Evolutionary conservation across 35 echinoderm and acorn worm species (phyloP).

Genomic region (Ophiothrix spiculata): DNA sequence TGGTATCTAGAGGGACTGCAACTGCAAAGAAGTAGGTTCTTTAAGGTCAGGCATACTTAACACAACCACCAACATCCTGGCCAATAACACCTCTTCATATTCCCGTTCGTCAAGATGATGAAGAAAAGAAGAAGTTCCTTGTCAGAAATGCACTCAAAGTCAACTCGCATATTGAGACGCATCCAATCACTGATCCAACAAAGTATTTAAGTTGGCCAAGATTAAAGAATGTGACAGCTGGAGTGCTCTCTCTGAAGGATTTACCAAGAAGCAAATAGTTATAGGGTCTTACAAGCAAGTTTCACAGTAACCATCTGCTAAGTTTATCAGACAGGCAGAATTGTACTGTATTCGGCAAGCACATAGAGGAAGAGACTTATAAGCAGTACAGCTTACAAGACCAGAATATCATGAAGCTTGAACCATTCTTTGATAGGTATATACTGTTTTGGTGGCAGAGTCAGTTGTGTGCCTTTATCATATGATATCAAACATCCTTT

Average conservation of each 20-base stretch:
- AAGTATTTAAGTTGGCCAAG: slow-evolving; percentile 55
- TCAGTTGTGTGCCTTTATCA: slow-evolving; percentile 33
- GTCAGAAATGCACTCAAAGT: slow-evolving; percentile 23
- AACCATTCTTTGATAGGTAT: slow-evolving; percentile 61
- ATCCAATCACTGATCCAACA: slow-evolving; percentile 22
- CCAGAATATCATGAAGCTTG: slow-evolving; percentile 53
- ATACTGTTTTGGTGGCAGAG: slow-evolving; percentile 44
- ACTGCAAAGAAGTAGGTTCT: slow-evolving; percentile 2
- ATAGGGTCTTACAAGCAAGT: background rate
- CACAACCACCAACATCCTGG: slow-evolving; percentile 13
- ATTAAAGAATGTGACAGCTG: slow-evolving; percentile 56
- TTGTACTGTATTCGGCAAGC: slow-evolving; percentile 56
- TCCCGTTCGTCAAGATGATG: slow-evolving; percentile 29
- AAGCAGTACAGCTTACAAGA: too few species aligned
- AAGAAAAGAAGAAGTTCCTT: slow-evolving; percentile 33
- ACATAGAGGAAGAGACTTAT: slow-evolving; percentile 40
- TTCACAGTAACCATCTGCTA: slow-evolving; percentile 24
- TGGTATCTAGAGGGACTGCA: slow-evolving; percentile 66
- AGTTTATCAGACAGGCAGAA: slow-evolving; percentile 36
- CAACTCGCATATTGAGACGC: background rate
- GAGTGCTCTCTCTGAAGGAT: slow-evolving; percentile 54
- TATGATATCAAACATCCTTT: slow-evolving; percentile 46
- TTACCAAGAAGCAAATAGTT: slow-evolving; percentile 38
- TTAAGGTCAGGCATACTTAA: slow-evolving; percentile 13
- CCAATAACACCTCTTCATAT: slow-evolving; percentile 58